Base-by-base conservation (phyloP, 2,797 vertebrate species). In the Hemitrygon akajei region DNA sequence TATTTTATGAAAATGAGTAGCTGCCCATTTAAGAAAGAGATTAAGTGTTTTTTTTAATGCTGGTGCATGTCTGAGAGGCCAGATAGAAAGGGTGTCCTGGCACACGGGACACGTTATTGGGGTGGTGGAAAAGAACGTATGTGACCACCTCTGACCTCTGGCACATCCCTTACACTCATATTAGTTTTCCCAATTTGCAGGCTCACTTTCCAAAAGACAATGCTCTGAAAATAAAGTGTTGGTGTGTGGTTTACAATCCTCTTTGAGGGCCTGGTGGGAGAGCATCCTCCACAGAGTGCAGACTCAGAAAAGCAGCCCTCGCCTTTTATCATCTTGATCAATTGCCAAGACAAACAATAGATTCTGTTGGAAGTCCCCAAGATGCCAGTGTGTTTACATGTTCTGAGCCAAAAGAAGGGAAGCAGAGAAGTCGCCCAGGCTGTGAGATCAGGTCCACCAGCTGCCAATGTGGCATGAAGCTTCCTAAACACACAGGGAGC, bases 371-470 rank as follows among this genome's bases (percentile, higher is more conserved):
- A 89, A 89, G 30, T 10, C 86, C 86, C 60, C 60, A 34, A 20
- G 86, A 63, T 27, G 20, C 1, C n/a, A 66, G 60, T 66, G 30
- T 89, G 86, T 7, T 66, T 30, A n/a, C 14, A 89, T 89, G 60
- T 22, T 66, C 66, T 89, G 58, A 66, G 86, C 86, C 86, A 89
- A 89, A 34, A 89, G 14, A 10, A 56, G n/a, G 60, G 18, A 89
- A 66, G 86, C n/a, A n/a, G 58, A 89, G 60, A 89, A 66, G 3
- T 7, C 34, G 86, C 14, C 60, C 86, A 66, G 66, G 86, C 86
- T 89, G 86, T 89, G 86, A 66, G 60, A n/a, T 89, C 60, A 63
- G 58, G 86, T 10, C n/a, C 60, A 89, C 60, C 86, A 89, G 86
- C 86, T 89, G 86, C n/a, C 86, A 89, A 63, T 60, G 86, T 30